phyloP scores from a whole-genome alignment of 1,140 invertebrate species.

The Brachionus asplanchnoidis region DNA sequence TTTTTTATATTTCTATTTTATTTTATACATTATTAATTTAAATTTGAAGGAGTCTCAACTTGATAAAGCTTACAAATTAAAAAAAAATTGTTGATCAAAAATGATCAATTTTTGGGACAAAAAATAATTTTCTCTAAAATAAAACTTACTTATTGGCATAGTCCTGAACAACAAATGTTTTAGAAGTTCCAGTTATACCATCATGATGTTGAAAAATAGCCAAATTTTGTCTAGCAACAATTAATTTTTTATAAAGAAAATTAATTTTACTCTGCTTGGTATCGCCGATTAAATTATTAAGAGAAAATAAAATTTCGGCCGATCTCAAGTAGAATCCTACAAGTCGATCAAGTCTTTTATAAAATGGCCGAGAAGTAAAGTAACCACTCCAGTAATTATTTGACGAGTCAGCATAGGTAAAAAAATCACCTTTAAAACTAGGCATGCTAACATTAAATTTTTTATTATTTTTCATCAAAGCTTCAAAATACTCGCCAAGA shows the following conservation, averaged over 20 bases:
- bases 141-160: constrained; percentile 71
- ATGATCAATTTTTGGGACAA: too few relatives aligned
- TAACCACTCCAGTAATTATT: constrained; percentile 99
- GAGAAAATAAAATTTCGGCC: constrained; percentile 10
- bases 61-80: background rate
- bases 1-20: too few relatives aligned
- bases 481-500: constrained; percentile 84
- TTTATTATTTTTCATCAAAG: constrained; percentile 64
- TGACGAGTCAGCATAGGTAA: constrained; percentile 91
- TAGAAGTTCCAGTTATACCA: constrained; percentile 87
- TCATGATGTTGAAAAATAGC: constrained; percentile 96
- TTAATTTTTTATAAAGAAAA: background rate
- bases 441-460: constrained; percentile 63
- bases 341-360: constrained; percentile 29
- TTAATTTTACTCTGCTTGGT: background rate
- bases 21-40: too few relatives aligned
- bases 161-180: constrained; percentile 81
- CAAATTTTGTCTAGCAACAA: constrained; percentile 68
- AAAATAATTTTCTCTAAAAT: background rate
- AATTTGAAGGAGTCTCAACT: too few relatives aligned
- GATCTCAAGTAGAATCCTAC: constrained; percentile 26
- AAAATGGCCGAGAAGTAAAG: constrained; percentile 79
- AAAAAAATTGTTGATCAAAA: background rate
- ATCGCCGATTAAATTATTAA: background rate
- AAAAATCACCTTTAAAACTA: constrained; percentile 87